These are phyloP conservation scores for Mormoops blainvillei DNA, from an alignment of 2,113 vertebrate species.

Conservation along the genomic window DNA sequence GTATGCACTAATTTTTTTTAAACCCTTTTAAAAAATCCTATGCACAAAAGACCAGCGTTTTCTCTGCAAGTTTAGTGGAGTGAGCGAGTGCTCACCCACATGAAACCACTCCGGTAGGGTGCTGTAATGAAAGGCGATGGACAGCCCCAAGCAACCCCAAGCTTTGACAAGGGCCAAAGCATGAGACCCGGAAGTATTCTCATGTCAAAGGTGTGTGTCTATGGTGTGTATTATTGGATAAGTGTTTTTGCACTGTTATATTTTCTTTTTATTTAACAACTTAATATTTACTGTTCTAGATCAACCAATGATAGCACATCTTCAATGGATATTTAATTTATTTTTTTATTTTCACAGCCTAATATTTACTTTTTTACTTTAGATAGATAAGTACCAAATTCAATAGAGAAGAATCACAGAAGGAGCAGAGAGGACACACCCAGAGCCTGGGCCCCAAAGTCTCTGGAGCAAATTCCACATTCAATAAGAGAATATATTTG, in stretches of 20 bases:
- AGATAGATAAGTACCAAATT: not conserved
- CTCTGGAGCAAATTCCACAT: not conserved
- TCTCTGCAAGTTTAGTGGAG: not conserved
- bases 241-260: not conserved
- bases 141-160: not conserved
- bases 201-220: not conserved
- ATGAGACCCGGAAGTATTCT: not conserved
- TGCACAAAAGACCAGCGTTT: not conserved
- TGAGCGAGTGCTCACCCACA: not conserved
- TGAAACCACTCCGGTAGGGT: not conserved
- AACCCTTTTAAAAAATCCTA: not conserved
- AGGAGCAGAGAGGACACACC: not conserved
- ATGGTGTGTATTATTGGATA: not conserved
- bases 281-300: not conserved
- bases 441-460: not conserved
- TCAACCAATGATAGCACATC: not conserved
- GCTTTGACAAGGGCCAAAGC: not conserved
- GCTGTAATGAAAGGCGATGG: not conserved
- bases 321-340: not conserved
- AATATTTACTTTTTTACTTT: not conserved
- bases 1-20: not conserved
- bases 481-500: not conserved
- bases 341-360: not conserved
- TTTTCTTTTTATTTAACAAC: not conserved
- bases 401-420: not conserved